Evolutionary conservation across 2,888 invertebrate genomes (phyloP).

Genomic region (Allygus modestus): DNA sequence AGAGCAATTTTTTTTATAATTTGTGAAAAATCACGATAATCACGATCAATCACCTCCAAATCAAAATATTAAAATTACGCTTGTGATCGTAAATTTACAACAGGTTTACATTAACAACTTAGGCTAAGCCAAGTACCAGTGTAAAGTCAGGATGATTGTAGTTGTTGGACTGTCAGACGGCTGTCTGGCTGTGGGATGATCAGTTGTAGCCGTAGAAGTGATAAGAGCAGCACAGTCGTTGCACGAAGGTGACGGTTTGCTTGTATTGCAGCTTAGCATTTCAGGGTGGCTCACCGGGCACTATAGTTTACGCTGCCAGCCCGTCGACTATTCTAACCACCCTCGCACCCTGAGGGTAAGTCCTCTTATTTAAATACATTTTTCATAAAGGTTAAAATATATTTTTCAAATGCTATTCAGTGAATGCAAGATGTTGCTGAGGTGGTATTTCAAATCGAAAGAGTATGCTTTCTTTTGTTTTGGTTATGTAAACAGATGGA

Average conservation of each 20-base stretch:
- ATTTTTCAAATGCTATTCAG: too few relatives aligned
- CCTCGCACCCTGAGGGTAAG: slow-evolving; percentile 95
- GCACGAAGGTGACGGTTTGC: slow-evolving; percentile 63
- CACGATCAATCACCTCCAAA: too few relatives aligned
- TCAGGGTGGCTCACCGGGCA: slow-evolving; percentile 97
- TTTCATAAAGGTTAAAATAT: slow-evolving; percentile 30
- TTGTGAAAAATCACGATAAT: too few relatives aligned
- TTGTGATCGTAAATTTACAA: too few relatives aligned
- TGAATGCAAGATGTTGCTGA: not conserved
- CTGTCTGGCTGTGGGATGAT: too few relatives aligned
- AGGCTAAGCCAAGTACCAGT: too few relatives aligned
- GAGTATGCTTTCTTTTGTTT: not conserved
- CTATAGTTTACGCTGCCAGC: slow-evolving; percentile 97
- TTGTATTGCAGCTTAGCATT: slow-evolving; percentile 88
- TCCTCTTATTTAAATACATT: slow-evolving; percentile 72
- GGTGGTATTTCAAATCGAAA: not conserved
- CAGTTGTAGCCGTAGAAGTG: not conserved
- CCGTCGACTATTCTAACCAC: slow-evolving; percentile 96
- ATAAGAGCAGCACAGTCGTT: slow-evolving; percentile 39
- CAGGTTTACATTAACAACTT: too few relatives aligned
- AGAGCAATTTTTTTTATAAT: too few relatives aligned
- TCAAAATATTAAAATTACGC: too few relatives aligned
- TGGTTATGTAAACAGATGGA: not conserved
- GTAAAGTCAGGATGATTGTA: too few relatives aligned
- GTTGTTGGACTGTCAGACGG: too few relatives aligned